Evolutionary conservation across 2,113 vertebrate species (phyloP).

Genomic region (Psittacus erithacus): DNA sequence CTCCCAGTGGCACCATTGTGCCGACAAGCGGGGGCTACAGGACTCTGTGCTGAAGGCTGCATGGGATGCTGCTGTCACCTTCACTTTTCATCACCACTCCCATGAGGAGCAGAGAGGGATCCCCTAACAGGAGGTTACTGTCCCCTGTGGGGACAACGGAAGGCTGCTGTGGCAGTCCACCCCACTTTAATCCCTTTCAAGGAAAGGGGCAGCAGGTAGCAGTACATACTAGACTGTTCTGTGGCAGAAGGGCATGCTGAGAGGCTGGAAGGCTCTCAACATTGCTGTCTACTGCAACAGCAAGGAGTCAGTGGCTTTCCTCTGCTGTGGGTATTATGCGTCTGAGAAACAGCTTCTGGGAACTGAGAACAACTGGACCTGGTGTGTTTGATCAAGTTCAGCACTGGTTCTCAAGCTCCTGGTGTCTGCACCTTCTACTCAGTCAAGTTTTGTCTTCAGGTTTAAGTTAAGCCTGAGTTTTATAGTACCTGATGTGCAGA

Average conservation of each 20-base stretch:
- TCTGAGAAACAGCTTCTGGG: not conserved
- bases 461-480: not conserved
- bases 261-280: not conserved
- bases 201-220: not conserved
- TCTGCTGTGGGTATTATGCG: not conserved
- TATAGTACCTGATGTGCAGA: not conserved
- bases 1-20: constrained; percentile 93
- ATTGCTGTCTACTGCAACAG: not conserved
- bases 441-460: not conserved
- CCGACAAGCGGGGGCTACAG: constrained; percentile 85
- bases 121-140: constrained; percentile 49
- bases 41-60: constrained; percentile 88
- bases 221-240: not conserved
- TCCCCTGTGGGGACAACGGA: not conserved
- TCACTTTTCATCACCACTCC: constrained; percentile 92
- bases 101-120: constrained; percentile 89
- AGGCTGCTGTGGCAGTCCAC: not conserved
- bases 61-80: constrained; percentile 90
- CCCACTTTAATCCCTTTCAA: not conserved
- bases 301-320: not conserved
- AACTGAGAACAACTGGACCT: not conserved
- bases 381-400: not conserved
- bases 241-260: fast-evolving
- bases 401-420: not conserved
- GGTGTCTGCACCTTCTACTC: not conserved